Evolutionary conservation across 2,113 vertebrate genomes (phyloP).

Genomic region (Toxotes jaculatrix): DNA sequence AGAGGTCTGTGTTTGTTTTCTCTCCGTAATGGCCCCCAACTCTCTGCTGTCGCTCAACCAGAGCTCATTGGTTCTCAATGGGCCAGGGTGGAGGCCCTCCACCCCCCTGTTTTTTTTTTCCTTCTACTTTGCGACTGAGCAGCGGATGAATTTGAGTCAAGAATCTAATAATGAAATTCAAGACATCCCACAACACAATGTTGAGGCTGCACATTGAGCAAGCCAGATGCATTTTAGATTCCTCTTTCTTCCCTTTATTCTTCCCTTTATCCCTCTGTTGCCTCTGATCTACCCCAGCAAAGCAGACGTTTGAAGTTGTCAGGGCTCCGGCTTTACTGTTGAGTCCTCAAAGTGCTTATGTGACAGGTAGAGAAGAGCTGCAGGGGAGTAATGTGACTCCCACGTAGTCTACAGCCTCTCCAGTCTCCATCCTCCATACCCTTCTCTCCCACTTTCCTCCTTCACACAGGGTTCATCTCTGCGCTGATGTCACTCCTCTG

Average conservation of each 20-base stretch:
- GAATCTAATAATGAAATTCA: conserved; percentile 62
- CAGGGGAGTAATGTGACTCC: conserved; percentile 73
- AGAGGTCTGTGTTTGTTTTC: conserved; percentile 78
- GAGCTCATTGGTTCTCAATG: conserved; percentile 67
- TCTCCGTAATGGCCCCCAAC: conserved; percentile 68
- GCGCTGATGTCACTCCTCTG: conserved; percentile 62
- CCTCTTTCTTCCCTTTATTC: conserved; percentile 43
- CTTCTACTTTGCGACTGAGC: conserved; percentile 19
- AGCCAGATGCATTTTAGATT: conserved; percentile 52
- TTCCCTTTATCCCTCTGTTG: conserved; percentile 55
- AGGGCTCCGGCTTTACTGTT: conserved; percentile 64
- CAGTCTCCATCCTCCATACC: conserved; percentile 55
- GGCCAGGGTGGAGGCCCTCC: conserved; percentile 22
- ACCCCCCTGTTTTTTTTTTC: background rate
- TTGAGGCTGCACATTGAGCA: conserved; percentile 42
- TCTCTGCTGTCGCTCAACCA: conserved; percentile 53
- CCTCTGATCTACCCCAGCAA: conserved; percentile 69
- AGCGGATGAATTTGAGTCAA: conserved; percentile 46
- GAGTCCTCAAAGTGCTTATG: conserved; percentile 76
- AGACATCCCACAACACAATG: conserved; percentile 46
- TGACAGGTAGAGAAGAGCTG: conserved; percentile 75
- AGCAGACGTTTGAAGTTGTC: conserved; percentile 75
- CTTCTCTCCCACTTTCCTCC: conserved; percentile 37
- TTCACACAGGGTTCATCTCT: conserved; percentile 23
- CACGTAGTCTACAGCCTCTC: conserved; percentile 55